Evolutionary conservation across 53 echinoderm and acorn worm species (phyloP).

Genomic region (Henricia sp.): DNA sequence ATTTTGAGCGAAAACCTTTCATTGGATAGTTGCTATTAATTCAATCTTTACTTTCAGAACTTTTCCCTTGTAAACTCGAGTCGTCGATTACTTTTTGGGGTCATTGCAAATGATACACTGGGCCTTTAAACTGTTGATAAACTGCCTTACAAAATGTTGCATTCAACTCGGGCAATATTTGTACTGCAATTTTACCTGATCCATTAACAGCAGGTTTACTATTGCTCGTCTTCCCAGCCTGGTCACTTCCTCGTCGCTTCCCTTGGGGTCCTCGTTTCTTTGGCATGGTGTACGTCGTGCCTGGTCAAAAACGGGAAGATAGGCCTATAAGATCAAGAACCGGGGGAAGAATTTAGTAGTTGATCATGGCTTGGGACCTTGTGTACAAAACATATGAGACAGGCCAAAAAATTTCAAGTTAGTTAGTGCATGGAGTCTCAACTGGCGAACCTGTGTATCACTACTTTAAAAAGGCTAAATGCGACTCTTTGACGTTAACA

Average conservation of each 20-base stretch:
- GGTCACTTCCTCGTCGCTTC: slow-evolving; percentile 58
- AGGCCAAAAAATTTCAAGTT: no score
- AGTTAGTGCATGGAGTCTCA: no score
- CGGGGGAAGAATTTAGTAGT: no score
- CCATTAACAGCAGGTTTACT: slow-evolving; percentile 37
- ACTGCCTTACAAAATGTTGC: background rate
- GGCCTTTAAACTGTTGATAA: background rate
- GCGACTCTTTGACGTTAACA: background rate
- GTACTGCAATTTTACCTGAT: background rate
- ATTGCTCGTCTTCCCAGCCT: slow-evolving; percentile 22
- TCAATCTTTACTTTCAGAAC: no score
- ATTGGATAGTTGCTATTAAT: no score
- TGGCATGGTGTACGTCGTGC: slow-evolving; percentile 74
- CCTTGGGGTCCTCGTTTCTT: slow-evolving; percentile 79
- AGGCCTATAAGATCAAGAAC: background rate
- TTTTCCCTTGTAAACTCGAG: no score
- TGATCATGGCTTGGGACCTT: no score
- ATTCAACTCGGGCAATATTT: background rate
- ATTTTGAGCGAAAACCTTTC: no score
- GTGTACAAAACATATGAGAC: no score
- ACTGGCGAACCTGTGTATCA: background rate
- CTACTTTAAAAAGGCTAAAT: background rate
- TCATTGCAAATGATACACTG: background rate
- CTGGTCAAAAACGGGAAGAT: background rate
- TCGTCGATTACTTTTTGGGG: no score